Conservation (phyloP, 2,888 invertebrate genomes). For the Dexiosoma caninum region DNA sequence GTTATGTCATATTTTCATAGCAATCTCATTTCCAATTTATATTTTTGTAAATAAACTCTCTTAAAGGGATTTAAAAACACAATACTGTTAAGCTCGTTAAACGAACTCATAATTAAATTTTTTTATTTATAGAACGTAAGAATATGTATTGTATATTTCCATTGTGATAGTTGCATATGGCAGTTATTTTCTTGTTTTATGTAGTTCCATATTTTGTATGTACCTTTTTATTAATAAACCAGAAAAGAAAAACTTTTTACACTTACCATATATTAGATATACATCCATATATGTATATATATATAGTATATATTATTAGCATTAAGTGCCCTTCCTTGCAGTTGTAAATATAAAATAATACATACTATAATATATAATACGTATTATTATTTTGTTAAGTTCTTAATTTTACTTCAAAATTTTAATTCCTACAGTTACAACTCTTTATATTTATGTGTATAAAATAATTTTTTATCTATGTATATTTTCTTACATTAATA, state of each 20-base stretch:
- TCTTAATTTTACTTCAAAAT: not conserved
- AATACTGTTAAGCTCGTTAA: not conserved
- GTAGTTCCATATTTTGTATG: conserved; percentile 36
- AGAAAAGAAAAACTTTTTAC: not conserved
- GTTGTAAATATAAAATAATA: not conserved
- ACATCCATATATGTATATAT: not conserved
- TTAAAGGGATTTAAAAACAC: no score
- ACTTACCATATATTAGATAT: no score
- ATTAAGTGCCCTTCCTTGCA: conserved; percentile 2
- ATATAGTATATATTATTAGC: conserved; percentile 36
- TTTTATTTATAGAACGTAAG: conserved; percentile 17
- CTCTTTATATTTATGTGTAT: no score
- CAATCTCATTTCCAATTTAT: no score
- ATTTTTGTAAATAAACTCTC: no score
- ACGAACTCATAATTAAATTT: not conserved
- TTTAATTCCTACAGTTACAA: not conserved
- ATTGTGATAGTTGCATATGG: conserved; percentile 49
- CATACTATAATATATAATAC: not conserved
- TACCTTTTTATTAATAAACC: conserved; percentile 12
- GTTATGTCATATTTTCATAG: no score
- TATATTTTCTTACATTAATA: no score
- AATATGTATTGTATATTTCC: conserved; percentile 7
- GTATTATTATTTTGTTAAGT: not conserved
- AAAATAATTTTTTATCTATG: no score
- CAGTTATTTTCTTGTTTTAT: conserved; percentile 8